Evolutionary conservation across 2,888 invertebrate genomes (phyloP), one percentile per base, ranked within the genome.

Genomic region (Parasteatoda lunata): DNA sequence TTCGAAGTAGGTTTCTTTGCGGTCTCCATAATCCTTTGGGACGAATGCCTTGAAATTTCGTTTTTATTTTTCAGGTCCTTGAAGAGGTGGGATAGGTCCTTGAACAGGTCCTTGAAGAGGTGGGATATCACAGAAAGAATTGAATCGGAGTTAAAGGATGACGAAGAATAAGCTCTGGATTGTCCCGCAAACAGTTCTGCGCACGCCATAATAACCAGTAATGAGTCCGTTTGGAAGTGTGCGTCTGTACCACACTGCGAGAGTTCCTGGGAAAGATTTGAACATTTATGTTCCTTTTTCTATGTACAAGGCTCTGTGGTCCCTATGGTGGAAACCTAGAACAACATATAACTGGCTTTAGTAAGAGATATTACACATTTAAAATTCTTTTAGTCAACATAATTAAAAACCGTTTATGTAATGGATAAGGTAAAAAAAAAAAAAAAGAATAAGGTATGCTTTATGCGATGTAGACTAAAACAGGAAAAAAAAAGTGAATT

Each of bases 71-170:
- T 30, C 30, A 30, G 30, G 30, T 30, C 30, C 30, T 30, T 30
- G 30, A 30, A 30, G 30, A 30, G 30, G 30, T 30, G 30, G 30
- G 30, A 30, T 30, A 30, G 30, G 30, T 30, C 30, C 30, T 30
- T 30, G 30, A 30, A 30, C 1, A 30, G 30, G 30, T 30, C 30
- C 30, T 30, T 30, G 30, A 30, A 68, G 73, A 79, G 85, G 85
- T 76, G 79, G 85, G 85, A 75, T 85, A 85, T 85, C 85, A 85
- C 85, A 85, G 85, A 85, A 85, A 85, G 79, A 85, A 85, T 85
- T 64, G 85, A 85, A 85, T 85, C 76, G 79, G 69, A 77, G 77
- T 79, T 71, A 84, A 77, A 54, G 72, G 78, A 64, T 68, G 78
- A 78, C 84, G 69, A 84, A 85, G 78, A 77, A 72, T 85, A 85